These are phyloP conservation scores for Apoda limacodes DNA, from an alignment of 2,888 invertebrate genomes.

Conservation along the genomic window DNA sequence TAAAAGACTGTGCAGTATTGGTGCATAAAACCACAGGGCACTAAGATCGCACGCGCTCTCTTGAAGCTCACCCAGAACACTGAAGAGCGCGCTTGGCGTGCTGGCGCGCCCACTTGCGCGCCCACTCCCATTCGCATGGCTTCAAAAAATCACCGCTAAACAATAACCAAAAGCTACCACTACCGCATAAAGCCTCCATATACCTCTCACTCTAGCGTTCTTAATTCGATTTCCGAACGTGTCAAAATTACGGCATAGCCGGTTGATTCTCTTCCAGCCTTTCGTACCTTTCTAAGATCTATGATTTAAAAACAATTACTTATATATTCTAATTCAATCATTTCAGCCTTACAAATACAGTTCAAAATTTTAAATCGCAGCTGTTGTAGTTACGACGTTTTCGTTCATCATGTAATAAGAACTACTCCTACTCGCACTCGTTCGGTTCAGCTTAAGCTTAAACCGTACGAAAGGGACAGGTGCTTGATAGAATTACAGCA, in stretches of 20 bases:
- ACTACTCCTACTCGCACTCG: constrained; percentile 69
- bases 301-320: too few species aligned
- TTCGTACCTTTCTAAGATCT: constrained; percentile 53
- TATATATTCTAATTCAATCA: too few species aligned
- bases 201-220: constrained; percentile 65
- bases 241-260: constrained; percentile 61
- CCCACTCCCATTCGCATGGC: constrained; percentile 69
- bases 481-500: constrained; percentile 65
- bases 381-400: too few species aligned
- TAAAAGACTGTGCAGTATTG: constrained; percentile 17
- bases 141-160: constrained; percentile 64
- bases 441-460: constrained; percentile 63
- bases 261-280: constrained; percentile 59
- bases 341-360: too few species aligned
- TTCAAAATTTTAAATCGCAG: too few species aligned
- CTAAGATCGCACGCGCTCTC: constrained; percentile 59
- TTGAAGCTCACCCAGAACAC: constrained; percentile 68
- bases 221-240: constrained; percentile 69
- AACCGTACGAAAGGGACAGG: constrained; percentile 67
- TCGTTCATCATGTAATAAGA: constrained; percentile 33
- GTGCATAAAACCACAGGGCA: constrained; percentile 39
- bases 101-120: constrained; percentile 66
- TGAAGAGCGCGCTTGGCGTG: constrained; percentile 67
- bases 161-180: constrained; percentile 65
- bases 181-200: constrained; percentile 44